Evolutionary conservation across 2,797 vertebrate genomes (phyloP).

Genomic region (Mastacembelus armatus): DNA sequence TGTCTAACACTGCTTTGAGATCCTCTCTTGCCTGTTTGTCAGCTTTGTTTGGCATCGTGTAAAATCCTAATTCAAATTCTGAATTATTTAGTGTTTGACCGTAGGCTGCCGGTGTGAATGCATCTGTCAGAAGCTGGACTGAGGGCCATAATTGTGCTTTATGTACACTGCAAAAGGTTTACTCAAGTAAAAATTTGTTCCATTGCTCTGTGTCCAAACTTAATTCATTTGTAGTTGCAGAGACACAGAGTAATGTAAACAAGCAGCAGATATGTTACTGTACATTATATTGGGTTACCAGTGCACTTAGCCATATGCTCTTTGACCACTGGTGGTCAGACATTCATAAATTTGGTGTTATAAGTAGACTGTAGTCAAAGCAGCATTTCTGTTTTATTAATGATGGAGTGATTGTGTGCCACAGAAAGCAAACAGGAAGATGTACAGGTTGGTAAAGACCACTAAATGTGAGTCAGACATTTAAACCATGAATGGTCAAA

Average conservation of each 20-base stretch:
- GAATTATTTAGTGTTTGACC: slow-evolving; percentile 57
- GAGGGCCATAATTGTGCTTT: slow-evolving; percentile 41
- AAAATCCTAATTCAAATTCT: slow-evolving; percentile 52
- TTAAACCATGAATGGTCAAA: slow-evolving; percentile 36
- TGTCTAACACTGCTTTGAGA: slow-evolving; percentile 48
- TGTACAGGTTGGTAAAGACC: slow-evolving; percentile 55
- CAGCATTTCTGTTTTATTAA: slow-evolving; percentile 63
- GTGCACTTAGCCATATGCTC: slow-evolving; percentile 61
- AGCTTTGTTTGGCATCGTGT: slow-evolving; percentile 44
- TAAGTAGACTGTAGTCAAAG: slow-evolving; percentile 62
- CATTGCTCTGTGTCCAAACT: slow-evolving; percentile 45
- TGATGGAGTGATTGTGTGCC: slow-evolving; percentile 58
- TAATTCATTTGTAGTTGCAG: slow-evolving; percentile 37
- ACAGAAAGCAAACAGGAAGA: slow-evolving; percentile 59
- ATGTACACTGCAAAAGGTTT: slow-evolving; percentile 48
- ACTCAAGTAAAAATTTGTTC: slow-evolving; percentile 42
- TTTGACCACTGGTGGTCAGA: slow-evolving; percentile 49
- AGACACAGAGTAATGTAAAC: slow-evolving; percentile 52
- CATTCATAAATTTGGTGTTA: slow-evolving; percentile 50
- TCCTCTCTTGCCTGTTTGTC: slow-evolving; percentile 44
- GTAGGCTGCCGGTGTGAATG: slow-evolving; percentile 51
- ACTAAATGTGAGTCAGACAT: slow-evolving; percentile 52
- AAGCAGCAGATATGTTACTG: slow-evolving; percentile 45
- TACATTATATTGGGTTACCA: slow-evolving; percentile 45
- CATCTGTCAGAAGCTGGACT: slow-evolving; percentile 53